These are phyloP conservation scores for Drosophila greeni DNA, from an alignment of 2,888 invertebrate species.

Conservation along the genomic window DNA sequence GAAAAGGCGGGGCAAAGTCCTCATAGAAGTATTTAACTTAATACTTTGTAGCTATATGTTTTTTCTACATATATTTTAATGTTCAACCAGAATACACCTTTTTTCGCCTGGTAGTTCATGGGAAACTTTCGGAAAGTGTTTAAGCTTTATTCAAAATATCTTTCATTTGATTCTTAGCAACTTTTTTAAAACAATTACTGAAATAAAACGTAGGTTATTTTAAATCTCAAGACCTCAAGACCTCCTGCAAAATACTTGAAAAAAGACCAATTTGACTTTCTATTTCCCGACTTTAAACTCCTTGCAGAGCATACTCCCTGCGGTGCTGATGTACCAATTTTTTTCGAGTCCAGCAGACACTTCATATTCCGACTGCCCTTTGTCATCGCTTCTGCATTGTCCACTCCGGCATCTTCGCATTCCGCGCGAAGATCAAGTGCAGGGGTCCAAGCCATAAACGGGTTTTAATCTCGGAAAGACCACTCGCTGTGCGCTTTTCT, in stretches of 20 bases:
- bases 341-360: background rate
- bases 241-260: too few species aligned
- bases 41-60: background rate
- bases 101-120: background rate
- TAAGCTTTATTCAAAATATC: background rate
- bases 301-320: constrained; percentile 7
- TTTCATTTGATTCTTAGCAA: background rate
- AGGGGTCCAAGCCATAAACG: constrained; percentile 18
- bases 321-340: background rate
- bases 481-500: constrained; percentile 46
- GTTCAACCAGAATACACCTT: background rate
- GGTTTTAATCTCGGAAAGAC: constrained; percentile 31
- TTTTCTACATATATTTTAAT: background rate
- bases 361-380: constrained; percentile 37
- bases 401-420: constrained; percentile 27
- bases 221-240: too few species aligned
- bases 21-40: background rate
- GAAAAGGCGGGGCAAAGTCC: background rate
- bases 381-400: constrained; percentile 45
- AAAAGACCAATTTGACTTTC: too few species aligned
- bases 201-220: too few species aligned
- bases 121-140: background rate
- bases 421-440: constrained; percentile 26
- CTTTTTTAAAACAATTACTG: too few species aligned
- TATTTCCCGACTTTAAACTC: background rate